A percentile compares a stretch with the other conserved stretches of the same genome.
phyloP scores from a whole-genome alignment of 2,113 vertebrate species.

The Hippoglossus stenolepis region DNA sequence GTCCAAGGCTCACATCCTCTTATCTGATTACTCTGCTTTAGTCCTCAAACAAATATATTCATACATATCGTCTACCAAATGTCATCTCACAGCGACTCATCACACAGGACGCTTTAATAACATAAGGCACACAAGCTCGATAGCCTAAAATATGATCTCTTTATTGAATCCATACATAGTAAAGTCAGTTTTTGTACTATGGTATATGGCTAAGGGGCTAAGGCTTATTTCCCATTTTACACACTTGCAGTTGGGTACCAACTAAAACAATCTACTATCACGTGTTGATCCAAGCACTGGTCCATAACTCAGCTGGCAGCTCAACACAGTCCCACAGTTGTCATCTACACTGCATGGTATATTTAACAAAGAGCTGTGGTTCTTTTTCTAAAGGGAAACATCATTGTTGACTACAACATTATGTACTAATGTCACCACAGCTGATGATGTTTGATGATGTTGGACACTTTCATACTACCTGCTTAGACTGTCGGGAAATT shows the following conservation, averaged over 20 bases:
- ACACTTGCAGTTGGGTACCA: conserved; percentile 64
- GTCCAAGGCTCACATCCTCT: conserved; percentile 51
- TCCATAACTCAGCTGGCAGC: conserved; percentile 1
- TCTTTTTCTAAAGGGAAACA: conserved; percentile 37
- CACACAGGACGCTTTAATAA: conserved; percentile 19
- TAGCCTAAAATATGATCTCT: conserved; percentile 70
- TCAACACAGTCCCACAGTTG: conserved; percentile 25
- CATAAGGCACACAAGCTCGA: conserved; percentile 18
- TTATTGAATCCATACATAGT: conserved; percentile 62
- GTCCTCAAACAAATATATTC: conserved; percentile 28
- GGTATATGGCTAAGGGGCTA: conserved; percentile 49
- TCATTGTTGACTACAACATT: conserved; percentile 34
- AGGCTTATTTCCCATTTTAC: conserved; percentile 45
- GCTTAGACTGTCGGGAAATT: conserved; percentile 8
- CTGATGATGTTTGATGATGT: conserved; percentile 42
- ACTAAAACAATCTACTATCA: conserved; percentile 39
- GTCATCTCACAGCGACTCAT: conserved; percentile 34
- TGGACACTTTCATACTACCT: conserved; percentile 35
- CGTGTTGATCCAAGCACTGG: conserved; percentile 20
- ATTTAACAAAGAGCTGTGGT: conserved; percentile 22
- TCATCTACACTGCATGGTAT: conserved; percentile 30
- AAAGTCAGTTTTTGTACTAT: conserved; percentile 31
- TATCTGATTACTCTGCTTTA: conserved; percentile 47
- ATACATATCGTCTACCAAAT: conserved; percentile 39
- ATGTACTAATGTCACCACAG: conserved; percentile 33